A percentile compares a stretch with the other conserved stretches of the same genome.
These are phyloP conservation scores for Zaprionus gabonicus DNA, from an alignment of 1,140 invertebrate species.

Conservation along the genomic window DNA sequence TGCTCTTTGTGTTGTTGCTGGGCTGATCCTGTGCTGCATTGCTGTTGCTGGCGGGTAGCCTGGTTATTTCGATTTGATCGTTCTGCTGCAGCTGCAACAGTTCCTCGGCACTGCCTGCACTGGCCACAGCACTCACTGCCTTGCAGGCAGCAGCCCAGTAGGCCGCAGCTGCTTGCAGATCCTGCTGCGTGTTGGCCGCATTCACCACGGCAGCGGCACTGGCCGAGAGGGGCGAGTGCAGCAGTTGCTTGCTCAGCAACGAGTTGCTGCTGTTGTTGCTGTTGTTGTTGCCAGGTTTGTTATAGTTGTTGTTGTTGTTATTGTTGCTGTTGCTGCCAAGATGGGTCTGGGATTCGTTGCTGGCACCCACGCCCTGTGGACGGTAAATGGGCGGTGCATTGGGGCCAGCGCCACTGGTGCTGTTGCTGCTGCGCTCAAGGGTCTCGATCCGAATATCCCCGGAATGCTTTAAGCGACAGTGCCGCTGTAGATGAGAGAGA, in stretches of 20 bases:
- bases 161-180: conserved; percentile 70
- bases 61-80: conserved; percentile 81
- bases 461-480: conserved; percentile 90
- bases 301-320: conserved; percentile 14
- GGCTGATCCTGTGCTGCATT: conserved; percentile 11
- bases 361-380: conserved; percentile 77
- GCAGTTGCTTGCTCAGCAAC: conserved; percentile 58
- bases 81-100: conserved; percentile 75
- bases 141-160: conserved; percentile 71
- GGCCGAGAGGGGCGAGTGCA: conserved; percentile 73
- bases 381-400: conserved; percentile 71
- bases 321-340: conserved; percentile 21
- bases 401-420: conserved; percentile 11
- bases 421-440: conserved; percentile 84
- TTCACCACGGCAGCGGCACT: conserved; percentile 68
- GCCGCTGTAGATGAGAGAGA: conserved; percentile 85
- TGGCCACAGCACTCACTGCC: conserved; percentile 51
- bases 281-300: conserved; percentile 43
- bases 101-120: conserved; percentile 59
- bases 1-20: conserved; percentile 64
- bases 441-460: conserved; percentile 88
- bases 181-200: conserved; percentile 71
- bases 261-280: conserved; percentile 21
- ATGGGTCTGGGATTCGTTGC: conserved; percentile 66
- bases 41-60: conserved; percentile 42